A percentile compares a stretch with the other conserved stretches of the same genome.
phyloP scores from a whole-genome alignment of 2,113 vertebrate genomes.

The Paedocypris sp. region DNA sequence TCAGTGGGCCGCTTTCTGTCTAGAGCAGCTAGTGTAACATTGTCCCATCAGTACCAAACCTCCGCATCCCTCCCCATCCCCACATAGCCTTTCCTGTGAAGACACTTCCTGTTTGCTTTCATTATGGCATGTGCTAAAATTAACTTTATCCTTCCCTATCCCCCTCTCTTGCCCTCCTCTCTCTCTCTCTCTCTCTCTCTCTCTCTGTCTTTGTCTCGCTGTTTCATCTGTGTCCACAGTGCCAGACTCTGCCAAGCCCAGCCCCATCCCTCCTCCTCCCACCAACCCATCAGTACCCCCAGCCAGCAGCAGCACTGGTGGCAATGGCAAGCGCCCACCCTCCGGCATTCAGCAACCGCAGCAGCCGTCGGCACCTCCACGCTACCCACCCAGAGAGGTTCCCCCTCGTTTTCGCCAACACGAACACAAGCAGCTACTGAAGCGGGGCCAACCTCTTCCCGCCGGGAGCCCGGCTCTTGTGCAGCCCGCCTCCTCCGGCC shows the following conservation, averaged over 20 bases:
- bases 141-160: slow-evolving; percentile 24
- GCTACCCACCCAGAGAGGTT: slow-evolving; percentile 91
- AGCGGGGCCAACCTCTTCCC: slow-evolving; percentile 89
- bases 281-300: slow-evolving; percentile 73
- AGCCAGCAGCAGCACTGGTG: slow-evolving; percentile 62
- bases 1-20: background rate
- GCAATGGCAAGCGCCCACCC: slow-evolving; percentile 82
- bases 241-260: slow-evolving; percentile 89
- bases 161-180: slow-evolving; percentile 28
- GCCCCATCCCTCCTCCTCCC: slow-evolving; percentile 80
- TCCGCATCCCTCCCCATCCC: background rate
- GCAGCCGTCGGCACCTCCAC: slow-evolving; percentile 65
- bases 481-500: slow-evolving; percentile 43
- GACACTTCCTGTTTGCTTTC: slow-evolving; percentile 8
- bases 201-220: slow-evolving; percentile 2
- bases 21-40: background rate
- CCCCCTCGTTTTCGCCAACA: slow-evolving; percentile 97
- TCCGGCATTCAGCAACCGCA: slow-evolving; percentile 58
- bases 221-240: slow-evolving; percentile 52
- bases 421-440: slow-evolving; percentile 97
- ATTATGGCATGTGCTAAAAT: slow-evolving; percentile 17
- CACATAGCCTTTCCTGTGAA: background rate
- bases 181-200: background rate
- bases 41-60: background rate
- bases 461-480: slow-evolving; percentile 66